Evolutionary conservation across 2,113 vertebrate species (phyloP), one percentile per base, ranked within the genome.

Genomic region (Oreochromis tanganicae): DNA sequence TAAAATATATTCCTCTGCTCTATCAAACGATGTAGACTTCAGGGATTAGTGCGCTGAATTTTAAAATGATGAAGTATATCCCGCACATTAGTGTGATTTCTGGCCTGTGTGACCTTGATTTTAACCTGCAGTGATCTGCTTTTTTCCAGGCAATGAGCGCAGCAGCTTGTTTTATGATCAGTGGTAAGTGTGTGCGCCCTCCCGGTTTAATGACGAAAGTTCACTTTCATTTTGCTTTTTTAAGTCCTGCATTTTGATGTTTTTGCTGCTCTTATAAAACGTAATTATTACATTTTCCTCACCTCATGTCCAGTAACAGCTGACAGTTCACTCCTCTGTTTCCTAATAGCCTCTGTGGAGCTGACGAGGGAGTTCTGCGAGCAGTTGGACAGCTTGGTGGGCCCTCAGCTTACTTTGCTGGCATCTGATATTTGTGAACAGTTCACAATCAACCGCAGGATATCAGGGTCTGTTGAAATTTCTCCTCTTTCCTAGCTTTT

Each of bases 351-450:
- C 21, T 97, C 98, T 1, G 96, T 97, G 55, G 98, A 97, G 17
- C 95, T 98, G 78, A 98, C 97, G 0, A 89, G 98, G 91, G 98
- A 99, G 56, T 99, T 99, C 11, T 99, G 99, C 93, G 97, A 98
- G 43, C 97, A 97, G 90, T 90, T 99, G 91, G 99, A 99, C 92
- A 94, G 96, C 87, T 95, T 99, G 16, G 98, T 99, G 54, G 99
- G 99, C 80, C 99, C 99, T 38, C 98, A 99, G 91, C 99, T 99
- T n/a, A 99, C 99, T 0, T 92, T 99, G 90, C 92, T 99, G 89
- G 99, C 99, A 0, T 99, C 99, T 2, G 99, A 99, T 91, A 99
- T 99, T 81, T 99, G 99, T 88, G 99, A 99, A 92, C 99, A 99
- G 48, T 99, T 98, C 96, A 99, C 98, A 92, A 96, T 99, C 94